These are phyloP conservation scores for Erethizon dorsatum DNA, from an alignment of 2,797 vertebrate genomes.

Conservation along the genomic window DNA sequence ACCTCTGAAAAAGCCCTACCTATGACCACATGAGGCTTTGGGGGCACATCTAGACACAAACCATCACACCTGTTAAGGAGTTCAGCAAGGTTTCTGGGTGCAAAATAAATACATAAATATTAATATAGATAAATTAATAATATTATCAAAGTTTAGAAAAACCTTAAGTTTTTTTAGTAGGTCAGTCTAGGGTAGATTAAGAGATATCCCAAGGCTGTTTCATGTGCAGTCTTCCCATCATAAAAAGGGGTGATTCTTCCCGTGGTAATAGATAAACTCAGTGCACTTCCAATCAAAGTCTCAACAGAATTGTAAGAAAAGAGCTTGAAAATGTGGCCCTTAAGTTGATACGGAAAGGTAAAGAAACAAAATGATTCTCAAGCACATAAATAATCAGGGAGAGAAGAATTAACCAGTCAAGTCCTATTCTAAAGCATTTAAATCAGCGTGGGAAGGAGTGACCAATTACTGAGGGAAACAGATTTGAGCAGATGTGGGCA, in stretches of 20 bases:
- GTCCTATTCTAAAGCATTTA: neutral
- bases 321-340: constrained; percentile 18
- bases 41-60: neutral
- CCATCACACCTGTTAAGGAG: neutral
- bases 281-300: neutral
- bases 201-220: neutral
- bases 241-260: neutral
- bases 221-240: neutral
- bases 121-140: constrained; percentile 22
- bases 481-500: neutral
- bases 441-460: neutral
- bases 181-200: neutral
- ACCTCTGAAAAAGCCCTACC: neutral
- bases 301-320: neutral
- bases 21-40: too few species aligned
- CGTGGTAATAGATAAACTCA: neutral
- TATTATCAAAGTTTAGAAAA: neutral
- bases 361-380: constrained; percentile 33
- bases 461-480: neutral
- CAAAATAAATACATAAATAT: neutral
- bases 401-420: neutral
- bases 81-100: neutral
- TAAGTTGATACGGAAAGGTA: neutral
- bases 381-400: neutral
- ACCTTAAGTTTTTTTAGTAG: too few species aligned